Percentiles rank a stretch among this genome's conserved stretches.
Conservation (phyloP, 2,113 vertebrate species). For the Semnopithecus entellus region DNA sequence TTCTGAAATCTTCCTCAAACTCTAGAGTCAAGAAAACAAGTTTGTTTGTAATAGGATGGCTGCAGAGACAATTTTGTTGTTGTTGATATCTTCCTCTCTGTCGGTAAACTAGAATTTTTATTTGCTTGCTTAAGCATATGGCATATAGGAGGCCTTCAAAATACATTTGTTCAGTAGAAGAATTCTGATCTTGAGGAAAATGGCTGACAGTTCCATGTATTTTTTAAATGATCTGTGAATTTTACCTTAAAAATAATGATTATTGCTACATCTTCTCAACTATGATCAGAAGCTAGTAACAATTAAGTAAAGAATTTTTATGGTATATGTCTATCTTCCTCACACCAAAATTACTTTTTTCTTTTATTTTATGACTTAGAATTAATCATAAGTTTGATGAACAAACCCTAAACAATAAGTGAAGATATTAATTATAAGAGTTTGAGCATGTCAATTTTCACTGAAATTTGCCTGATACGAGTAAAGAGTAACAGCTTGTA, state of each 20-base stretch:
- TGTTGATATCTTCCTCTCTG: neutral
- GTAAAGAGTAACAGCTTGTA: neutral
- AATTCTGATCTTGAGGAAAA: neutral
- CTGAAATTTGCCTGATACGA: neutral
- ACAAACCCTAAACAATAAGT: neutral
- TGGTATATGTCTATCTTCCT: neutral
- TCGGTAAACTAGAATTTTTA: neutral
- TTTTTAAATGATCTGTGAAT: neutral
- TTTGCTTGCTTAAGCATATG: neutral
- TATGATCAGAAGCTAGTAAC: neutral
- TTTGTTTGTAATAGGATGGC: neutral
- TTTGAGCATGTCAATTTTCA: neutral
- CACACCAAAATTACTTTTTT: neutral
- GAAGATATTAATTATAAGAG: neutral
- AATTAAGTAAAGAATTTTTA: neutral
- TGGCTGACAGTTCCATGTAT: neutral
- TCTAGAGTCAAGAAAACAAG: neutral
- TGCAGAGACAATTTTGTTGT: neutral
- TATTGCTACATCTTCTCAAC: neutral
- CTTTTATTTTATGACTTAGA: neutral
- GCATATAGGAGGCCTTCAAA: neutral
- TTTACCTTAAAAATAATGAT: constrained; percentile 6
- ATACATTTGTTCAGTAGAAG: neutral
- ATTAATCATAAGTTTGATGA: neutral
- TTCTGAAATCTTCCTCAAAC: neutral